Percentiles rank a stretch among this genome's conserved stretches.
phyloP scores from a whole-genome alignment of 2,113 vertebrate genomes.

The Lepus europaeus region DNA sequence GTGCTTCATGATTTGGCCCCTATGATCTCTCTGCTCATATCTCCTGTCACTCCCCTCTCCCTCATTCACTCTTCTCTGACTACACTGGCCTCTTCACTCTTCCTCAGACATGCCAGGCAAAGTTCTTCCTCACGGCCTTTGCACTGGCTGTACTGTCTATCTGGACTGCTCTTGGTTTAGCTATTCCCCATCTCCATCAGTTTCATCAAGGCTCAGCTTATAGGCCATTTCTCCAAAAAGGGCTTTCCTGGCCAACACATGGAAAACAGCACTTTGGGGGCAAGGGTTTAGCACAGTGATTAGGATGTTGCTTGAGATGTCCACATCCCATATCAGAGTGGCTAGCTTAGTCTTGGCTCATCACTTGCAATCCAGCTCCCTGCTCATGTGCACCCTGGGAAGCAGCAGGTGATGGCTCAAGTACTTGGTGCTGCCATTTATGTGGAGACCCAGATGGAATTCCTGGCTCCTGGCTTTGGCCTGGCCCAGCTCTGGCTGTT shows the following conservation, averaged over 20 bases:
- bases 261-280: slow-evolving; percentile 17
- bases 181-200: neutral
- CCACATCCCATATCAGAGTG: no score
- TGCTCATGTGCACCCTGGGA: no score
- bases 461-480: no score
- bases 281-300: no score
- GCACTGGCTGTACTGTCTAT: neutral
- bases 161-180: slow-evolving; percentile 35
- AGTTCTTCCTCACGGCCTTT: neutral
- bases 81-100: neutral
- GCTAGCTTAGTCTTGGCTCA: no score
- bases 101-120: neutral
- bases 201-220: slow-evolving; percentile 40
- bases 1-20: neutral
- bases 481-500: no score
- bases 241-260: slow-evolving; percentile 20
- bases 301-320: no score
- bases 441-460: no score
- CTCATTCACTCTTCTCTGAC: neutral
- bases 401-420: no score
- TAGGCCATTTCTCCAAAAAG: slow-evolving; percentile 32
- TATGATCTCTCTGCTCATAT: neutral
- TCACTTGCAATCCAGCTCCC: no score
- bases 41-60: neutral
- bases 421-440: no score